Evolutionary conservation across 2,797 vertebrate genomes (phyloP), one percentile per base, ranked within the genome.

Genomic region (Ptychadena robeensis): DNA sequence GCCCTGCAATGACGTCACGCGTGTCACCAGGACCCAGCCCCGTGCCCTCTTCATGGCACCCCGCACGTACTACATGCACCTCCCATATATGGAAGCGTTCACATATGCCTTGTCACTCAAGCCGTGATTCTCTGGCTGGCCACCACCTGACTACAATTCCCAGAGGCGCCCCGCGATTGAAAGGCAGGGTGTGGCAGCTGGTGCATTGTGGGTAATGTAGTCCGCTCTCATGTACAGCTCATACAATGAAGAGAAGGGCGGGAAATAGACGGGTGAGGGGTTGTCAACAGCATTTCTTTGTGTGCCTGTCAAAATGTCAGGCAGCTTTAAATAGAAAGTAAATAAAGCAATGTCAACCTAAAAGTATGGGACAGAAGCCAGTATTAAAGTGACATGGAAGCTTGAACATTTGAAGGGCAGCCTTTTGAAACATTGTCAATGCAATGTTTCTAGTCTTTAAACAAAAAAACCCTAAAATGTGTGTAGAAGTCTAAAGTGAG

Each of bases 191-290:
- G 48, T 0, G 3, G 9, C 4, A 11, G 32, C 12, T 25, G 9
- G 37, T 48, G 72, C 59, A 74, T 74, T 74, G 32, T 74, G 72
- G 72, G 72, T 34, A 5, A 38, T 74, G 72, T 74, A 74, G 73
- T 61, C 25, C 27, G 5, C n/a, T 28, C 10, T 25, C 34, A 9
- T 10, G 12, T 22, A 34, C 18, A 11, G 14, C 32, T 25, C 31
- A 22, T 14, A 63, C 57, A 38, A 75, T 75, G 10, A 10, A 30
- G 32, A 61, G n/a, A 0, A 14, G 53, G 48, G 48, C 40, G 28
- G 30, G 2, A 48, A 18, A 32, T 0, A 4, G 44, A 15, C 2
- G 31, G 12, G 1, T 3, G 71, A 57, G 44, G 12, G 9, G 30
- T 30, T 57, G 70, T 71, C 27, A 22, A 9, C 38, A 9, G 9